Conservation (phyloP, 2,113 vertebrate genomes). For the Rhombomys opimus region DNA sequence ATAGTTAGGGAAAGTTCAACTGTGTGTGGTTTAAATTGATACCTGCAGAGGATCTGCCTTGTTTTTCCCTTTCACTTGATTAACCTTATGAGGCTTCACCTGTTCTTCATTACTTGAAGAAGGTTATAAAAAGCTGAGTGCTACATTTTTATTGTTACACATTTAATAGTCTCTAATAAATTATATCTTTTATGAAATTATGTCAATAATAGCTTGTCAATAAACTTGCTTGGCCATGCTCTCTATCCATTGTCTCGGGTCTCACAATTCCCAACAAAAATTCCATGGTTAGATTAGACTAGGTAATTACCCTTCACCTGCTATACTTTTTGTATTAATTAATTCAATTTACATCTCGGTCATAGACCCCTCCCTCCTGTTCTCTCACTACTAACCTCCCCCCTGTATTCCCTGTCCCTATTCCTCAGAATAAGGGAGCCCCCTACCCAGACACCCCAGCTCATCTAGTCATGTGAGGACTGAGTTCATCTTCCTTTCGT, state of each 20-base stretch:
- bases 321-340: background rate
- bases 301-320: background rate
- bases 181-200: constrained; percentile 6
- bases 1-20: background rate
- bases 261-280: background rate
- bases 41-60: background rate
- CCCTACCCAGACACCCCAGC: too few species aligned
- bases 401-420: too few species aligned
- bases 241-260: background rate
- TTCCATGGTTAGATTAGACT: background rate
- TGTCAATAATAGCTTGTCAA: background rate
- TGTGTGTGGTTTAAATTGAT: background rate
- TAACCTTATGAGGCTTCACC: background rate
- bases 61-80: background rate
- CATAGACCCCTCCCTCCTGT: too few species aligned
- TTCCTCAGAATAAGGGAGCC: too few species aligned
- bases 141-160: background rate
- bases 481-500: too few species aligned
- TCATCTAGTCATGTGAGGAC: too few species aligned
- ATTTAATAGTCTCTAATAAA: background rate
- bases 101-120: background rate
- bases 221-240: background rate
- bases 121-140: background rate
- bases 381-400: too few species aligned
- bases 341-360: too few species aligned